phyloP scores from a whole-genome alignment of 2,113 vertebrate genomes.

The Labrus mixtus region DNA sequence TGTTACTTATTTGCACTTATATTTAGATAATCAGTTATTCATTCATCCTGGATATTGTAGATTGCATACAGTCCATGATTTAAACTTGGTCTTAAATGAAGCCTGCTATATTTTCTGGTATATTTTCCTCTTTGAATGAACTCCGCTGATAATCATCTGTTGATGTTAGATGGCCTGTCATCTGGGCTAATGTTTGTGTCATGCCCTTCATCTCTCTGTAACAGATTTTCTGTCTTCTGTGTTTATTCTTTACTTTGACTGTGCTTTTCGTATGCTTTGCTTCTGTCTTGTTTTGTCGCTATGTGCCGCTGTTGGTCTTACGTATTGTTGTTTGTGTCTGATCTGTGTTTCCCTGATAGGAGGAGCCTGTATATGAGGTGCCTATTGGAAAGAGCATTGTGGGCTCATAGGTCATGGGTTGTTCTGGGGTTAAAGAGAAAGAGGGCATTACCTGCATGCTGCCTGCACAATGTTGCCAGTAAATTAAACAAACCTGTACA shows the following conservation, averaged over 20 bases:
- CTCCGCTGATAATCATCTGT: background rate
- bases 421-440: constrained; percentile 27
- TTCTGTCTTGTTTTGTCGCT: constrained; percentile 30
- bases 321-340: constrained; percentile 64
- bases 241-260: background rate
- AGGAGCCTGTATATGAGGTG: constrained; percentile 86
- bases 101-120: background rate
- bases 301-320: constrained; percentile 63
- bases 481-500: constrained; percentile 2
- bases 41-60: no score
- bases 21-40: no score
- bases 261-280: background rate
- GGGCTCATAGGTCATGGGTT: constrained; percentile 54
- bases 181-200: constrained; percentile 20
- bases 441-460: constrained; percentile 62
- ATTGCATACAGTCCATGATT: no score
- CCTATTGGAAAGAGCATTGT: constrained; percentile 61
- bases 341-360: constrained; percentile 77
- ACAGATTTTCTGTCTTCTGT: background rate
- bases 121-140: background rate
- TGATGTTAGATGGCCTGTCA: constrained; percentile 36
- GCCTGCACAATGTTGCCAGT: constrained; percentile 11
- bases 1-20: no score
- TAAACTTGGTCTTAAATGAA: background rate
- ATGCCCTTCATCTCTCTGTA: background rate